Base-by-base conservation (phyloP, 2,113 vertebrate species). In the Aleadryas rufinucha region DNA sequence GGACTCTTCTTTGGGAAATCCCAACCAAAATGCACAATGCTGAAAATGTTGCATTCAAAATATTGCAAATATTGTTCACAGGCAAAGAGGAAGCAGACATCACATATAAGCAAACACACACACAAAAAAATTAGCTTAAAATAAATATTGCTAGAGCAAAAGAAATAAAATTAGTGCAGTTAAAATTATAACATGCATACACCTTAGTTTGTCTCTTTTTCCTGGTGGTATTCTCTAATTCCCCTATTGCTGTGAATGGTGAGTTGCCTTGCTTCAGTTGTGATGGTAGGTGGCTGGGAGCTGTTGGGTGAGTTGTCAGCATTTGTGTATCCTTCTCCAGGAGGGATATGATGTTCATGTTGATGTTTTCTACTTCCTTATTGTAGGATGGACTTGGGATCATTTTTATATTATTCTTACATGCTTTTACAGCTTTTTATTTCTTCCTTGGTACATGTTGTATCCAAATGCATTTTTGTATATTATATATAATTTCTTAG, bases 201-300 rank as follows among this genome's bases (percentile, higher is more conserved):
- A 8, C 7, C 4, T 47, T 35, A 44, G 11, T 42, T 89, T 83
- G 21, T 27, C 7, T 19, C 5, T 44, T 84, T 57, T 50, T n/a
- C 17, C 11, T 71, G 24, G 6, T 59, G 6, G 41, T 70, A 7
- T 42, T 12, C 27, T 66, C 39, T 28, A 14, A 16, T 74, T 87
- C 14, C 8, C 2, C 18, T 49, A 0, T 15, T 74, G 4, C 11
- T 88, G 19, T 44, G 9, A 12, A 39, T 30, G 16, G 21, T 50
- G 61, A 53, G 5, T n/a, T 37, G 8, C 45, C 26, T 76, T 13
- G 4, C 13, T 72, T 24, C 6, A 2, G 0, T 22, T 23, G 11
- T 45, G 53, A 11, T 33, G 9, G 7, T 66, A 12, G 6, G 9
- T 13, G 41, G n/a, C 21, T 83, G 30, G 31, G 11, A 24, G 4